Percentiles rank a stretch among this genome's conserved stretches.
phyloP scores from a whole-genome alignment of 2,888 invertebrate species.

The Aradus depressus region DNA sequence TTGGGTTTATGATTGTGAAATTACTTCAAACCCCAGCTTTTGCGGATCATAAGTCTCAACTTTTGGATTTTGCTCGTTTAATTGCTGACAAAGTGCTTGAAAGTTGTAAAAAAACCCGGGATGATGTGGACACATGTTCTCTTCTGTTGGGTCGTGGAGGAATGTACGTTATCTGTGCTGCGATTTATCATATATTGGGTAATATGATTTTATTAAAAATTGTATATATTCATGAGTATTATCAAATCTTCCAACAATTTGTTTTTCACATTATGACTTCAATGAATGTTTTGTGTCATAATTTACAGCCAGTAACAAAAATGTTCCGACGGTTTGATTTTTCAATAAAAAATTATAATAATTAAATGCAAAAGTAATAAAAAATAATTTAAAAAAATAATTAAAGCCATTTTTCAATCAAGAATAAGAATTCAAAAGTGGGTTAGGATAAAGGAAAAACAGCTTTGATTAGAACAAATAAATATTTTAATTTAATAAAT shows the following conservation, averaged over 20 bases:
- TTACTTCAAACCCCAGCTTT: conserved; percentile 47
- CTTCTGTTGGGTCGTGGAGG: conserved; percentile 1
- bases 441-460: no score
- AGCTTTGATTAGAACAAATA: no score
- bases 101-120: neutral
- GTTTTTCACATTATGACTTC: neutral
- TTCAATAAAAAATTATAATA: no score
- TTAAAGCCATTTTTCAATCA: no score
- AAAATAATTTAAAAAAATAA: no score
- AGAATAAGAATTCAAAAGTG: no score
- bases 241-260: neutral
- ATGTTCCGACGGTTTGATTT: no score
- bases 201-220: neutral
- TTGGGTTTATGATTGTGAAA: conserved; percentile 65
- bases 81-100: conserved; percentile 33
- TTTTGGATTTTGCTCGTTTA: conserved; percentile 47
- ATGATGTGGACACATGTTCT: neutral
- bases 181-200: neutral
- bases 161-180: conserved; percentile 3
- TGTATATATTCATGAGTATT: neutral
- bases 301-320: no score
- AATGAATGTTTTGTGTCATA: neutral
- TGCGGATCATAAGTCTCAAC: conserved; percentile 39
- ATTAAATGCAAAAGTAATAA: no score
- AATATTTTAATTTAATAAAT: no score